Percentiles rank a stretch among this genome's conserved stretches.
phyloP scores from a whole-genome alignment of 2,888 invertebrate species.

The Molanna angustata region DNA sequence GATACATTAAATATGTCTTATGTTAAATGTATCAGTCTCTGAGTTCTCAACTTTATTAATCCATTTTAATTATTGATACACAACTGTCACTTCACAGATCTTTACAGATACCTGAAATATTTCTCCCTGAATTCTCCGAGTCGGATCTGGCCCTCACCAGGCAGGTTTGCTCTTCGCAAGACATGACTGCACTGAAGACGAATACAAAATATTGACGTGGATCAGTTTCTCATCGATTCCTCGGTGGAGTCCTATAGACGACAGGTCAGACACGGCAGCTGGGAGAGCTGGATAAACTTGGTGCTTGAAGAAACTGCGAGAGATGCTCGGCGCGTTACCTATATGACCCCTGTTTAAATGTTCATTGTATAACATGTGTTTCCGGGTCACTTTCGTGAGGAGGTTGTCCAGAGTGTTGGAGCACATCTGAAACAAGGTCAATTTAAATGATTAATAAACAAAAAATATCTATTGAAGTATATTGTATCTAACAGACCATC shows the following conservation, averaged over 20 bases:
- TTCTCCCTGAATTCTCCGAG: constrained; percentile 45
- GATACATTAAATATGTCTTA: no score
- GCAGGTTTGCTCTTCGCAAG: constrained; percentile 59
- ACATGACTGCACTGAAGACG: constrained; percentile 15
- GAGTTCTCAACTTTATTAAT: no score
- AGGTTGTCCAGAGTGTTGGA: constrained; percentile 4
- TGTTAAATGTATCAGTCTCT: no score
- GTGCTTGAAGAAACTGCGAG: background rate
- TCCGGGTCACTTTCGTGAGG: background rate
- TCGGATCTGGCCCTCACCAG: constrained; percentile 54
- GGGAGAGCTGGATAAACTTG: background rate
- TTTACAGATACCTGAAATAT: constrained; percentile 23
- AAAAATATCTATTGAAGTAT: no score
- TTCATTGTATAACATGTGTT: background rate
- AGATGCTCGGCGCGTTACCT: no score
- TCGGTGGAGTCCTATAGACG: no score
- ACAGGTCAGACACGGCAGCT: background rate
- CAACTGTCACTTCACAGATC: no score
- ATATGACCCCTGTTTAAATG: background rate
- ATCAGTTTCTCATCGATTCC: background rate
- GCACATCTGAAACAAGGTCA: constrained; percentile 15
- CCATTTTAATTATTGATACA: no score
- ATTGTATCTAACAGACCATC: no score
- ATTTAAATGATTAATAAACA: no score
- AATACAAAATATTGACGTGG: background rate